Percentiles rank a stretch among this genome's conserved stretches.
Evolutionary conservation across 1,140 invertebrate species (phyloP).

Genomic region (Cylas formicarius): DNA sequence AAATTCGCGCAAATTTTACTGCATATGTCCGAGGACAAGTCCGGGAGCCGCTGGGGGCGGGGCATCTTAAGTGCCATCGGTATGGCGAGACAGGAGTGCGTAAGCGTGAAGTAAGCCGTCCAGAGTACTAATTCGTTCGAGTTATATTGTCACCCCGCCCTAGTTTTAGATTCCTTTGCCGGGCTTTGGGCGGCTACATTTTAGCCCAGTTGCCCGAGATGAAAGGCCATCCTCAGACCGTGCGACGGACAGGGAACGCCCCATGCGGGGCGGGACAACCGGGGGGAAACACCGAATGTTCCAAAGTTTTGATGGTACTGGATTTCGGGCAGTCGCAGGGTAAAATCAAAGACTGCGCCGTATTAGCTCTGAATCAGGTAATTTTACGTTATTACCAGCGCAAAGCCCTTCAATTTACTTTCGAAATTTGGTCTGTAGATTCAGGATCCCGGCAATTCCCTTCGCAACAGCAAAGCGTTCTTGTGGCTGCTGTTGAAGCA

Average conservation of each 20-base stretch:
- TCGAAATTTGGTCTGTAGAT: slow-evolving; percentile 30
- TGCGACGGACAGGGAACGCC: slow-evolving; percentile 28
- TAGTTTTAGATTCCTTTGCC: slow-evolving; percentile 31
- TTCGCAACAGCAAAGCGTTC: slow-evolving; percentile 36
- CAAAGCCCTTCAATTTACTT: not conserved
- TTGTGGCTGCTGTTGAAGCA: slow-evolving; percentile 31
- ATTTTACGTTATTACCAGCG: slow-evolving; percentile 1
- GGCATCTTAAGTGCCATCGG: slow-evolving; percentile 38
- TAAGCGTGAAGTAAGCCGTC: slow-evolving; percentile 31
- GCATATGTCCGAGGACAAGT: slow-evolving; percentile 33
- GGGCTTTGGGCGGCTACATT: slow-evolving; percentile 32
- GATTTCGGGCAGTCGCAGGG: slow-evolving; percentile 39
- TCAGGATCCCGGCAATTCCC: slow-evolving; percentile 39
- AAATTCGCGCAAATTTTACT: slow-evolving; percentile 35
- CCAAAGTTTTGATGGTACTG: slow-evolving; percentile 34
- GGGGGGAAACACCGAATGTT: slow-evolving; percentile 39
- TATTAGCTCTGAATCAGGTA: slow-evolving; percentile 36
- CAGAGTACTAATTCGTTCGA: not conserved
- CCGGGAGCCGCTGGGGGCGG: slow-evolving; percentile 31
- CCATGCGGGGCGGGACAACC: slow-evolving; percentile 34
- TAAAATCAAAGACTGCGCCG: slow-evolving; percentile 39
- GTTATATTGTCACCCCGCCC: slow-evolving; percentile 9
- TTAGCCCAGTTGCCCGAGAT: slow-evolving; percentile 39
- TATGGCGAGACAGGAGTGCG: slow-evolving; percentile 28
- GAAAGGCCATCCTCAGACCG: slow-evolving; percentile 34